Evolutionary conservation across 2,888 invertebrate species (phyloP), one percentile per base, ranked within the genome.

Genomic region (Nemurella pictetii): DNA sequence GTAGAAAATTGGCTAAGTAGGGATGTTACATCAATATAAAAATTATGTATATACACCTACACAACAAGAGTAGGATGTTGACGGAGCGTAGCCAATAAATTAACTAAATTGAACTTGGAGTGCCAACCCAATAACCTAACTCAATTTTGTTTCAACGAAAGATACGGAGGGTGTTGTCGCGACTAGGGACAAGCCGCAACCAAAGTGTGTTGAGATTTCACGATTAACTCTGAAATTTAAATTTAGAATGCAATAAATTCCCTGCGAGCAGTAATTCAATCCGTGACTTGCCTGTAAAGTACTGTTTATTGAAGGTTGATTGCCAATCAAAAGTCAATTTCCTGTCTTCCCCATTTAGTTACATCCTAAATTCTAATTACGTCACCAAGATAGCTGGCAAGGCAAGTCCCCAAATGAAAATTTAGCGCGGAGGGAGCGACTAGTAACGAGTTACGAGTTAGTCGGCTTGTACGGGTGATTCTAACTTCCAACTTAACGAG

Each of bases 311-410:
- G 83, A 72, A 55, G 80, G 30, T 30, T 25, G 83, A 85, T 85
- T 83, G 85, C 77, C 85, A 86, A 86, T 86, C 86, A 83, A 84
- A 83, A 78, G 83, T 83, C 85, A 86, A 86, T 85, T 85, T 85
- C 85, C 85, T 85, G 85, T 72, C 82, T 82, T 5, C n/a, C 27
- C 26, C 72, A 29, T 29, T 82, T 55, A 28, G 72, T 55, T 35
- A 26, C 55, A 7, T 72, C 55, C 82, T 82, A 78, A 78, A 4
- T 78, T 78, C n/a, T 28, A 30, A 29, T 78, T 29, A 78, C n/a
- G 78, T 30, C 78, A 12, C 15, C 30, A 78, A 75, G 75, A 28
- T 26, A 75, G 75, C 26, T 20, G 28, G 75, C 75, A 28, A 75
- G 75, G 26, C 12, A 75, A 55, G 55, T 55, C 55, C 20, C 55